These are phyloP conservation scores for Chrysomallon squamiferum DNA, from an alignment of 1,140 invertebrate species.

Conservation along the genomic window DNA sequence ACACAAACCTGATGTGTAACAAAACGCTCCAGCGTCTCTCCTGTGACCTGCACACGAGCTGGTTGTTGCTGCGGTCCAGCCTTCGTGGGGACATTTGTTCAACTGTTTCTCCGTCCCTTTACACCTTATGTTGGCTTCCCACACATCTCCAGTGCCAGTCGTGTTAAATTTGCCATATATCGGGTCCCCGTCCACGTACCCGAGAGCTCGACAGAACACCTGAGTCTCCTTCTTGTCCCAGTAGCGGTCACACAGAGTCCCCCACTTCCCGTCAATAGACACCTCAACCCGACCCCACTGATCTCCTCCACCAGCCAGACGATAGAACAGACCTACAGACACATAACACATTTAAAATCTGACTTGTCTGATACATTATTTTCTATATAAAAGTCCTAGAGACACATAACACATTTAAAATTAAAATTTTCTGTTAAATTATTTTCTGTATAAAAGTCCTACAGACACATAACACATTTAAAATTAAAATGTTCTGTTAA, in stretches of 20 bases:
- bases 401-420: no score
- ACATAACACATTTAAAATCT: background rate
- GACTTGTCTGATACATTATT: no score
- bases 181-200: slow-evolving; percentile 34
- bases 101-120: slow-evolving; percentile 33
- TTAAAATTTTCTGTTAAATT: background rate
- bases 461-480: no score
- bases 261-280: slow-evolving; percentile 36
- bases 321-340: slow-evolving; percentile 25
- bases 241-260: slow-evolving; percentile 37
- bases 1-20: slow-evolving; percentile 43
- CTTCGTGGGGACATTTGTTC: slow-evolving; percentile 41
- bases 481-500: no score
- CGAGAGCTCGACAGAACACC: slow-evolving; percentile 39
- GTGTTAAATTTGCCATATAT: slow-evolving; percentile 13
- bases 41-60: slow-evolving; percentile 27
- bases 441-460: no score
- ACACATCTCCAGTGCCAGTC: slow-evolving; percentile 27
- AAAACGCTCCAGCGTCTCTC: slow-evolving; percentile 41
- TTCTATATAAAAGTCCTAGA: no score
- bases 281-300: slow-evolving; percentile 41
- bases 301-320: slow-evolving; percentile 21
- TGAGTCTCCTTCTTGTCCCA: slow-evolving; percentile 40
- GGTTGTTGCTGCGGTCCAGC: slow-evolving; percentile 21
- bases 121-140: slow-evolving; percentile 35